phyloP scores from a whole-genome alignment of 1,140 invertebrate genomes.

The Pararge aegeria region DNA sequence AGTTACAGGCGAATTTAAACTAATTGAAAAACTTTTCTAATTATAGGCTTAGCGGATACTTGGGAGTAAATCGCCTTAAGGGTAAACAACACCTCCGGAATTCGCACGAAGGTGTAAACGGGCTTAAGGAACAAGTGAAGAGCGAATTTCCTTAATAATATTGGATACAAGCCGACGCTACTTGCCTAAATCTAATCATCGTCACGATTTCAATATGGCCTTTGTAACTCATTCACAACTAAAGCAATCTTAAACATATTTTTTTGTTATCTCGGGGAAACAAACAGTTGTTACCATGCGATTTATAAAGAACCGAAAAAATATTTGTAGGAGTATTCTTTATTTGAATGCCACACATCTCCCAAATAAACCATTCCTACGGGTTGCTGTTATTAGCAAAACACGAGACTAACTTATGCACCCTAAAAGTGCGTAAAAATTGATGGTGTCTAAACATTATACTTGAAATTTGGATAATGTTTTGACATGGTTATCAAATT shows the following conservation, averaged over 20 bases:
- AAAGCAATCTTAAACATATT: too few species aligned
- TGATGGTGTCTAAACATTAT: slow-evolving; percentile 9
- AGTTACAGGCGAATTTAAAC: slow-evolving; percentile 73
- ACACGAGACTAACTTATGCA: background rate
- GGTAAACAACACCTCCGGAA: slow-evolving; percentile 76
- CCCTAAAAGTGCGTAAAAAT: slow-evolving; percentile 2
- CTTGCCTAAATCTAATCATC: too few species aligned
- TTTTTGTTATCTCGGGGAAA: too few species aligned
- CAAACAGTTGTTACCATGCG: too few species aligned
- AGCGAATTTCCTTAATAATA: background rate
- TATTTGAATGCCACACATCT: too few species aligned
- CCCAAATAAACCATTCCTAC: too few species aligned
- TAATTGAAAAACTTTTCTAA: slow-evolving; percentile 80
- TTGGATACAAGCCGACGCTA: too few species aligned
- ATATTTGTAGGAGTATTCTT: too few species aligned
- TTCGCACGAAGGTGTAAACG: slow-evolving; percentile 45
- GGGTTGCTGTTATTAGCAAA: too few species aligned
- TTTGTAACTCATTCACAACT: too few species aligned
- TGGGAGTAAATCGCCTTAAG: slow-evolving; percentile 75
- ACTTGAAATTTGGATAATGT: slow-evolving; percentile 1
- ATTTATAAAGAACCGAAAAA: too few species aligned
- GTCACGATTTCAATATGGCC: too few species aligned
- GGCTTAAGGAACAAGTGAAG: background rate
- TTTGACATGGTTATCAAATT: background rate
- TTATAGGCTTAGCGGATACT: slow-evolving; percentile 78